Evolutionary conservation across 2,797 vertebrate genomes (phyloP).

Genomic region (Graptemys geographica): DNA sequence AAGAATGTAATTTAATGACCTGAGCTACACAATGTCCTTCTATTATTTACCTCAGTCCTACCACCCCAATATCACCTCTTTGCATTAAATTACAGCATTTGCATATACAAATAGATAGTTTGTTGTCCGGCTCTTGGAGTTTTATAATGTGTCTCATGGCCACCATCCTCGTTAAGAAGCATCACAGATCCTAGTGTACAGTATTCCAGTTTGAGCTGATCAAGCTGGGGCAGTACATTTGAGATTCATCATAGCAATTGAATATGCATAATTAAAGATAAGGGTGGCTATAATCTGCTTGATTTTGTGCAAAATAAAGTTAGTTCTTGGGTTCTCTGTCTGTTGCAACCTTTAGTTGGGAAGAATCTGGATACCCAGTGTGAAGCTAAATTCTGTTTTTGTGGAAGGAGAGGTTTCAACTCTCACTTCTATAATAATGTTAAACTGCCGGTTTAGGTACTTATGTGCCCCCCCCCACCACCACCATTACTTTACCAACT

Average conservation of each 20-base stretch:
- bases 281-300: not conserved
- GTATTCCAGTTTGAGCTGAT: accelerated
- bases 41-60: not conserved
- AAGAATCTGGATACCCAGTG: not conserved
- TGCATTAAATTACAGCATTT: not conserved
- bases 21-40: not conserved
- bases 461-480: no score
- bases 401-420: no score
- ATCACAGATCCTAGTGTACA: accelerated
- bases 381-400: no score
- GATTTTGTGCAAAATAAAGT: not conserved
- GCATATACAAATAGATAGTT: accelerated
- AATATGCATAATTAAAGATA: not conserved
- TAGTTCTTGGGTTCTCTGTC: not conserved
- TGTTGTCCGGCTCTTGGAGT: not conserved
- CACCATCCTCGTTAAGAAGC: not conserved
- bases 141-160: accelerated
- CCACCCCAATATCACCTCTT: accelerated
- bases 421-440: no score
- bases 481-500: no score
- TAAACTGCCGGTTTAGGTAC: no score
- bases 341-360: not conserved
- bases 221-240: accelerated
- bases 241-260: accelerated
- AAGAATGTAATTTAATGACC: not conserved